phyloP scores from a whole-genome alignment of 2,797 vertebrate species.

The Sebastes wilsoni region DNA sequence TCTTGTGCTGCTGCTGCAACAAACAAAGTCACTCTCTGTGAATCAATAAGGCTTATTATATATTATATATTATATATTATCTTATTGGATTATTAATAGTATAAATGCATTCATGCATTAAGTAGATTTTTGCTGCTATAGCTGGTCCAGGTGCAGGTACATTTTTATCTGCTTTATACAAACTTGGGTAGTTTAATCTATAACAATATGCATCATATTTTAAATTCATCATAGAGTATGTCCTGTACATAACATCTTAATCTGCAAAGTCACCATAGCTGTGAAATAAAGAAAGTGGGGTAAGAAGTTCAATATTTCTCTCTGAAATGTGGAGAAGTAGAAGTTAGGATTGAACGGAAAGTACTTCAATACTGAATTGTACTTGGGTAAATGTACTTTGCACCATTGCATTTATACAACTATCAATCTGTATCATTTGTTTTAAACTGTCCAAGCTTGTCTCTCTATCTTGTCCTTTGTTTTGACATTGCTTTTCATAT shows the following conservation, averaged over 20 bases:
- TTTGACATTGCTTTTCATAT: background rate
- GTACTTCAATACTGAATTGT: background rate
- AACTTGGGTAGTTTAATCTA: background rate
- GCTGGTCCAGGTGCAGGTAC: background rate
- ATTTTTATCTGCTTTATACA: background rate
- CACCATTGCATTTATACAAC: background rate
- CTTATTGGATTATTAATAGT: background rate
- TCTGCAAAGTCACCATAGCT: background rate
- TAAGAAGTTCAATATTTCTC: background rate
- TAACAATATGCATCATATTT: background rate
- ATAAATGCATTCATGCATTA: background rate
- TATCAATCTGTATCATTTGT: background rate
- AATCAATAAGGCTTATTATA: background rate
- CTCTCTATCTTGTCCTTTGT: background rate
- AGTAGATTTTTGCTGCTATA: background rate
- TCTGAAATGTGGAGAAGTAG: background rate
- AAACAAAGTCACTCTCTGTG: background rate
- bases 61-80: background rate
- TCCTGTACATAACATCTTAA: too few species aligned
- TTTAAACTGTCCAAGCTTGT: background rate
- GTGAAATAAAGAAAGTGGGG: background rate
- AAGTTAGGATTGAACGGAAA: background rate
- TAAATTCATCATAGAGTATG: background rate
- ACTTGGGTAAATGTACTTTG: background rate
- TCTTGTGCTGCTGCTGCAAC: background rate